Percentiles rank a stretch among this genome's conserved stretches.
Evolutionary conservation across 2,888 invertebrate species (phyloP).

Genomic region (Gryllus longicercus): DNA sequence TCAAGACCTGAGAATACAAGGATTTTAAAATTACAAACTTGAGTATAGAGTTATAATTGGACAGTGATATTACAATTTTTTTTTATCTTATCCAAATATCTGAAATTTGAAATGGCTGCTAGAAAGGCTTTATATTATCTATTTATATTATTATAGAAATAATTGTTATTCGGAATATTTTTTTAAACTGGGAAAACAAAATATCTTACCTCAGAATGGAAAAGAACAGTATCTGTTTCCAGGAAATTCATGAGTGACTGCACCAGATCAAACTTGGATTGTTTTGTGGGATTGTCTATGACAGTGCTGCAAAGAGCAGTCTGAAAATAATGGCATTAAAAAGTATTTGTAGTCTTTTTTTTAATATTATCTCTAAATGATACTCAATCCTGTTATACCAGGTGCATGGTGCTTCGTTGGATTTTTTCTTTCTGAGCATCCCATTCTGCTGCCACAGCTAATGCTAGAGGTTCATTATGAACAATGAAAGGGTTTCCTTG

Average conservation of each 20-base stretch:
- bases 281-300: conserved; percentile 86
- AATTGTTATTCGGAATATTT: too few relatives aligned
- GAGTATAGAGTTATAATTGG: too few relatives aligned
- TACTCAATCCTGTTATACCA: conserved; percentile 58
- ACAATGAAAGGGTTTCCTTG: conserved; percentile 61
- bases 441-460: conserved; percentile 95
- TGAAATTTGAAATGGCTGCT: too few relatives aligned
- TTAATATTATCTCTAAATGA: not conserved
- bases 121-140: too few relatives aligned
- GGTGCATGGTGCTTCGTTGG: conserved; percentile 78
- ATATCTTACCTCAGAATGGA: conserved; percentile 57
- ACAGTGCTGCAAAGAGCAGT: conserved; percentile 87
- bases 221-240: conserved; percentile 78
- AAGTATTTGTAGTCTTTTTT: not conserved
- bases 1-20: too few relatives aligned
- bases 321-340: conserved; percentile 49
- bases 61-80: too few relatives aligned
- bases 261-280: conserved; percentile 70
- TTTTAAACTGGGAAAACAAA: conserved; percentile 29
- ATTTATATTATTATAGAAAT: too few relatives aligned
- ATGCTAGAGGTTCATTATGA: conserved; percentile 80
- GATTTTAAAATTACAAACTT: too few relatives aligned
- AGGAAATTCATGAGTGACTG: conserved; percentile 75
- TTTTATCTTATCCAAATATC: too few relatives aligned
- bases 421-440: conserved; percentile 77